These are phyloP conservation scores for Glaucomys volans DNA, from an alignment of 2,113 vertebrate genomes.

Conservation along the genomic window DNA sequence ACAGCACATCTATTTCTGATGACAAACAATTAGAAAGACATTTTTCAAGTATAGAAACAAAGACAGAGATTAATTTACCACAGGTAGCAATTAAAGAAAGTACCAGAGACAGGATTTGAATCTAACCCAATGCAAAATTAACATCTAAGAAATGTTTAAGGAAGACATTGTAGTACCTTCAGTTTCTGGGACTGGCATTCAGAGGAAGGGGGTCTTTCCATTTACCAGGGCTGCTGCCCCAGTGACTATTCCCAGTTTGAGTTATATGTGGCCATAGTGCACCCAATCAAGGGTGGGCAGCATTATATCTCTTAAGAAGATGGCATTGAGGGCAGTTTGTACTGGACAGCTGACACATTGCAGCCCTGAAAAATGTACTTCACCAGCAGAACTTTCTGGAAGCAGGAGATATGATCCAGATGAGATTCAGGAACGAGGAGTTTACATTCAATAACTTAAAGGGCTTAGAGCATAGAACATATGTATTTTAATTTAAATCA, in stretches of 20 bases:
- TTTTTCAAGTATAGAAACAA: not conserved
- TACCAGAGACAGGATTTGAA: not conserved
- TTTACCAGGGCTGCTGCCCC: fast-evolving
- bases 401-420: not conserved
- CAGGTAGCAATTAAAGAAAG: not conserved
- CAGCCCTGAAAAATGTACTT: not conserved
- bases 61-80: not conserved
- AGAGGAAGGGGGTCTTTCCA: not conserved
- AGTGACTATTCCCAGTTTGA: fast-evolving
- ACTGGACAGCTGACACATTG: not conserved
- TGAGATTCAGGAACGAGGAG: too few relatives aligned
- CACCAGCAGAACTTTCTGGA: not conserved
- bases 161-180: fast-evolving
- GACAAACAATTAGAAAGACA: not conserved
- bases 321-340: fast-evolving
- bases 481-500: not conserved
- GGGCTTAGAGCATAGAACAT: fast-evolving
- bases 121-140: too few relatives aligned
- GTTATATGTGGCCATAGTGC: fast-evolving
- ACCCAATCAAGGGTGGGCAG: too few relatives aligned
- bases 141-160: not conserved
- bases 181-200: not conserved
- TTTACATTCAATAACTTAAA: not conserved
- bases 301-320: not conserved
- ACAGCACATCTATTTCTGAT: fast-evolving